phyloP scores from a whole-genome alignment of 2,888 invertebrate species.

The Meteorus cinctellus region DNA sequence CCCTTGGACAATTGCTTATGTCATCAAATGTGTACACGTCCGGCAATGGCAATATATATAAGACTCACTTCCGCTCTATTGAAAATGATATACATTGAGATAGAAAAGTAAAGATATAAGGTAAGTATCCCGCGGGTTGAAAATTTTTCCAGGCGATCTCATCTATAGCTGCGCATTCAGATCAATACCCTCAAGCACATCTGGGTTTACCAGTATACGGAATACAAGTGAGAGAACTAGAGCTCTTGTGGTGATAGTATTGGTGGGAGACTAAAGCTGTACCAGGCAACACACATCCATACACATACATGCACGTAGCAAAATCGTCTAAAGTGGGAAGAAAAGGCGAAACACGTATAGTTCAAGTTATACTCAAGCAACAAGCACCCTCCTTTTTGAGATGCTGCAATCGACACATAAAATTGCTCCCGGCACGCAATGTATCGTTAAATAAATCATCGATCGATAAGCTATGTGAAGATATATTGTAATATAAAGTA shows the following conservation, averaged over 20 bases:
- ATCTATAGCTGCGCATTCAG: slow-evolving; percentile 64
- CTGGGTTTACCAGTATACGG: slow-evolving; percentile 58
- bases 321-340: slow-evolving; percentile 35
- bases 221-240: slow-evolving; percentile 44
- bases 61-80: slow-evolving; percentile 19
- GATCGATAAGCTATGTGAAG: neutral
- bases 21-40: slow-evolving; percentile 24
- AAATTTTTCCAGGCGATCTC: slow-evolving; percentile 70
- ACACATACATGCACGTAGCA: neutral
- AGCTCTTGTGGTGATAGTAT: slow-evolving; percentile 43
- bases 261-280: slow-evolving; percentile 49
- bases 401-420: slow-evolving; percentile 44
- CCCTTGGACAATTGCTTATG: no score
- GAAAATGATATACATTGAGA: slow-evolving; percentile 30
- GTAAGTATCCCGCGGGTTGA: slow-evolving; percentile 62
- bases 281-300: neutral
- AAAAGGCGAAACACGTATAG: slow-evolving; percentile 42
- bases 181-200: slow-evolving; percentile 68
- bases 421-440: neutral
- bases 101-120: slow-evolving; percentile 40
- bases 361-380: slow-evolving; percentile 66
- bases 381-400: slow-evolving; percentile 59
- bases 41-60: slow-evolving; percentile 1
- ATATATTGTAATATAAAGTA: neutral
- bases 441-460: neutral